Percentiles rank a stretch among this genome's conserved stretches.
These are phyloP conservation scores for Xiphophorus couchianus DNA, from an alignment of 2,113 vertebrate species.

Conservation along the genomic window DNA sequence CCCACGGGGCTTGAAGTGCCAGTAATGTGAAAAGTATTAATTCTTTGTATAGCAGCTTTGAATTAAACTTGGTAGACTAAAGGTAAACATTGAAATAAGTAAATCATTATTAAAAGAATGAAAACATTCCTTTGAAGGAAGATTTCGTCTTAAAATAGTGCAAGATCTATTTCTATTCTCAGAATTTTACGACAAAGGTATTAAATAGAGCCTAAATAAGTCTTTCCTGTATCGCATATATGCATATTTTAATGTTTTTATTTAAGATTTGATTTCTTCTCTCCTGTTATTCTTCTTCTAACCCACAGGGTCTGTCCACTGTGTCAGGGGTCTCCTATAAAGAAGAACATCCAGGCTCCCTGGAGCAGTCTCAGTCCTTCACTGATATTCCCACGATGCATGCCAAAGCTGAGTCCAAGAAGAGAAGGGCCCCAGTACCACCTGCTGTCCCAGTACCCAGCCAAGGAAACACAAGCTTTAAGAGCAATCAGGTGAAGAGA, in stretches of 20 bases:
- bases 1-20: background rate
- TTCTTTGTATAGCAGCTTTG: background rate
- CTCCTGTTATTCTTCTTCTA: slow-evolving; percentile 15
- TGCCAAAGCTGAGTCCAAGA: slow-evolving; percentile 82
- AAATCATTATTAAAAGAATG: background rate
- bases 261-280: background rate
- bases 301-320: slow-evolving; percentile 77
- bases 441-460: slow-evolving; percentile 63
- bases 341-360: slow-evolving; percentile 76
- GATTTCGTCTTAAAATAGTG: background rate
- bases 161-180: background rate
- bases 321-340: slow-evolving; percentile 76
- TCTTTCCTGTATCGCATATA: background rate
- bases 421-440: slow-evolving; percentile 88
- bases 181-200: background rate
- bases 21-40: background rate
- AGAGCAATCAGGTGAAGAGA: slow-evolving; percentile 71
- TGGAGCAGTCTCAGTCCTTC: slow-evolving; percentile 88
- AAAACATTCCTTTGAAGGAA: background rate
- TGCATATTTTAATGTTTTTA: background rate
- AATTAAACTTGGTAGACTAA: background rate
- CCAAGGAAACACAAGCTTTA: slow-evolving; percentile 37
- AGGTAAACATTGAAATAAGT: background rate
- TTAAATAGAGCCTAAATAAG: background rate
- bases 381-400: slow-evolving; percentile 86